phyloP scores from a whole-genome alignment of 2,113 vertebrate genomes.

The Scomber colias region DNA sequence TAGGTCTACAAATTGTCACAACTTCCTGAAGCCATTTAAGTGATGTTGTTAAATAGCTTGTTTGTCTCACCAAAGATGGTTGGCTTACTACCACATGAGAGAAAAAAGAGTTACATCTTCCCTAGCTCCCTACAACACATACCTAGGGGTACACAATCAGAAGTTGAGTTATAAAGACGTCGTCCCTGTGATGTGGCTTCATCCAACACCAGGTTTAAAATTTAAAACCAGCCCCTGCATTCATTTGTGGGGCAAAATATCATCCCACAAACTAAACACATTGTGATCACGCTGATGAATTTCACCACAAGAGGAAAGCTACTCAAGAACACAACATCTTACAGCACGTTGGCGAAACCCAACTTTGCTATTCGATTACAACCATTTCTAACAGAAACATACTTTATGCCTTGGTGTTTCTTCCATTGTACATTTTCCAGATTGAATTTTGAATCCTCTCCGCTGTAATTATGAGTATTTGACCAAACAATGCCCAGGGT shows the following conservation, averaged over 20 bases:
- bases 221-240: slow-evolving; percentile 6
- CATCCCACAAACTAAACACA: slow-evolving; percentile 12
- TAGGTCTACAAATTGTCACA: neutral
- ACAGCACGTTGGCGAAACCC: neutral
- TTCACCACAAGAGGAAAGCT: slow-evolving; percentile 18
- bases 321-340: neutral
- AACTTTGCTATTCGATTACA: slow-evolving; percentile 33
- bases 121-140: too few relatives aligned
- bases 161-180: neutral
- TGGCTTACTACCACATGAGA: too few relatives aligned
- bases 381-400: slow-evolving; percentile 40
- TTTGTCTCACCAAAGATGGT: neutral
- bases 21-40: neutral
- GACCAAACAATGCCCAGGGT: slow-evolving; percentile 65
- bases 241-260: slow-evolving; percentile 18
- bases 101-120: neutral
- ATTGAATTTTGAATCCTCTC: slow-evolving; percentile 19
- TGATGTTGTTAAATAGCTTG: too few relatives aligned
- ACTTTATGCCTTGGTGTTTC: slow-evolving; percentile 29
- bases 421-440: slow-evolving; percentile 32
- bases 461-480: slow-evolving; percentile 54
- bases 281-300: neutral
- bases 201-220: slow-evolving; percentile 17
- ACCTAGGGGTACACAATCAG: too few relatives aligned
- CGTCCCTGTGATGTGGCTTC: neutral